phyloP scores from a whole-genome alignment of 1,140 invertebrate species.

The Panagrolaimus sp. region DNA sequence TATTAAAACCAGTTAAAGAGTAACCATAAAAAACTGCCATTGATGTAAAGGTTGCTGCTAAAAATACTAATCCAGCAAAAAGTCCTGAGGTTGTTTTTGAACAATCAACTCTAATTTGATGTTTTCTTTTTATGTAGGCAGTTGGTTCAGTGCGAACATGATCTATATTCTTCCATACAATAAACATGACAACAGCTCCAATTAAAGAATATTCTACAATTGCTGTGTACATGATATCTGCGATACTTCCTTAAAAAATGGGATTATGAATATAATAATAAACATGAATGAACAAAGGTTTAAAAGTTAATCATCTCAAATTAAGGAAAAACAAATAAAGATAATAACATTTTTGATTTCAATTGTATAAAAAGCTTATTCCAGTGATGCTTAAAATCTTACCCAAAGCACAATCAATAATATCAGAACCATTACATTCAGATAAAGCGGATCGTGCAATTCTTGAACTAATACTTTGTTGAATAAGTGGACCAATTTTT shows the following conservation, averaged over 20 bases:
- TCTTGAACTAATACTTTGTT: neutral
- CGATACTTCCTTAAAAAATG: constrained; percentile 65
- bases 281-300: too few relatives aligned
- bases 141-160: constrained; percentile 20
- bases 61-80: constrained; percentile 51
- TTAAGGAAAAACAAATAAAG: too few relatives aligned
- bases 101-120: constrained; percentile 54
- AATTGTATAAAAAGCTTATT: too few relatives aligned
- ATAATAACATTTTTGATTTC: too few relatives aligned
- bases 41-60: constrained; percentile 55
- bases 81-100: constrained; percentile 51
- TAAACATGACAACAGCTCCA: constrained; percentile 89
- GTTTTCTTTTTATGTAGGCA: constrained; percentile 40
- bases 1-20: constrained; percentile 38
- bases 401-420: constrained; percentile 44
- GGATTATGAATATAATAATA: constrained; percentile 62
- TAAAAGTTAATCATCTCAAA: too few relatives aligned
- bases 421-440: constrained; percentile 48
- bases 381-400: too few relatives aligned
- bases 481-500: constrained; percentile 1
- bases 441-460: constrained; percentile 15
- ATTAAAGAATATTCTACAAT: constrained; percentile 95
- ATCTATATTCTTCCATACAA: constrained; percentile 88
- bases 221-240: constrained; percentile 86
- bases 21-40: constrained; percentile 57